Evolutionary conservation across 2,113 vertebrate species (phyloP).

Genomic region (Pollimyrus isidori): DNA sequence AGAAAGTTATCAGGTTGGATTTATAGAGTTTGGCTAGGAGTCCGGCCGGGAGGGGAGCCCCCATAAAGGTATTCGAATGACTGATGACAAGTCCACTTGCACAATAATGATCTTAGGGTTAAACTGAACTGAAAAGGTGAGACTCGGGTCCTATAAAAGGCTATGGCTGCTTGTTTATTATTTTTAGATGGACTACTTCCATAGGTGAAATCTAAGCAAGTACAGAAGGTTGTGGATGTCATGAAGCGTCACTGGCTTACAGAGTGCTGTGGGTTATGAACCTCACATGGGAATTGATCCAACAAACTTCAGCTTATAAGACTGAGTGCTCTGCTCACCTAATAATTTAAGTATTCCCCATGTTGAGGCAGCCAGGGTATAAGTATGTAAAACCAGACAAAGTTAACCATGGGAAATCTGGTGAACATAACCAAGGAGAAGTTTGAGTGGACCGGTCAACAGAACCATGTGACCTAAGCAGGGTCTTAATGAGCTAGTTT

Average conservation of each 20-base stretch:
- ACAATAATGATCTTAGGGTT: neutral
- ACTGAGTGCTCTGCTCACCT: neutral
- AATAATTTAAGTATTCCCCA: neutral
- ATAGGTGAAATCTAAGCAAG: neutral
- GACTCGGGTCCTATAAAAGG: neutral
- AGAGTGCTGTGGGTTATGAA: neutral
- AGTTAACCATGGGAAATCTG: neutral
- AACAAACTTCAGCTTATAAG: neutral
- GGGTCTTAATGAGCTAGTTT: neutral
- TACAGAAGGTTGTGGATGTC: neutral
- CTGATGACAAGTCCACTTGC: neutral
- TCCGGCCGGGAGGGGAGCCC: neutral
- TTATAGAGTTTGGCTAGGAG: neutral
- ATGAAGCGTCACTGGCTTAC: neutral
- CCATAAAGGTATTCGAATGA: neutral
- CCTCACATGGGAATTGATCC: neutral
- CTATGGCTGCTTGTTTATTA: neutral
- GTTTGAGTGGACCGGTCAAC: neutral
- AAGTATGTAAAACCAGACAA: neutral
- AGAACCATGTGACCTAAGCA: neutral
- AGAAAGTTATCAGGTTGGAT: neutral
- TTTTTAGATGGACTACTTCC: neutral
- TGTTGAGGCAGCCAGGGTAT: neutral
- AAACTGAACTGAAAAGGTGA: neutral
- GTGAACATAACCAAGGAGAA: neutral